Percentiles rank a stretch among this genome's conserved stretches.
Conservation (phyloP, 2,797 vertebrate genomes). For the Garrulus glandarius region DNA sequence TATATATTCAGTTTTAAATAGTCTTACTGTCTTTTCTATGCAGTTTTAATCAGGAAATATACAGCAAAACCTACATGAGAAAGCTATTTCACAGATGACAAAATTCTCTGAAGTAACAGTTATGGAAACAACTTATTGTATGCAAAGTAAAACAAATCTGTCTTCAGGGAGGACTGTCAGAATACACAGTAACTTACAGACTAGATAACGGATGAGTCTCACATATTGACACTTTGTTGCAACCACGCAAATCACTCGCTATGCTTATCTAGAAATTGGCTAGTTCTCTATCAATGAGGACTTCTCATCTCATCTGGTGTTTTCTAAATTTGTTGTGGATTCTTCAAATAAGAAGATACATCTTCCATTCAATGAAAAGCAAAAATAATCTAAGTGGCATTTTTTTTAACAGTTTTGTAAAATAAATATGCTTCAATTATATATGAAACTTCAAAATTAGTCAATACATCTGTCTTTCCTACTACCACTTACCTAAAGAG, state of each 20-base stretch:
- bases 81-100: constrained; percentile 36
- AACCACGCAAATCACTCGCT: constrained; percentile 33
- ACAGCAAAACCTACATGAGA: constrained; percentile 17
- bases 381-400: background rate
- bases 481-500: background rate
- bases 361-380: background rate
- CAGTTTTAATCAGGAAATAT: background rate
- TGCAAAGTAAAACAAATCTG: constrained; percentile 52
- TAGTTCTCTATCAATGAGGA: constrained; percentile 14
- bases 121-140: constrained; percentile 43
- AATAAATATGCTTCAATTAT: background rate
- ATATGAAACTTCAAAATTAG: background rate
- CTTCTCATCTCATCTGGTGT: constrained; percentile 14
- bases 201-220: constrained; percentile 12
- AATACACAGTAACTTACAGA: constrained; percentile 23
- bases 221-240: constrained; percentile 21
- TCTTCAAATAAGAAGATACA: background rate
- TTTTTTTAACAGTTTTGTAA: background rate
- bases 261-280: constrained; percentile 4
- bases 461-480: background rate
- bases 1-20: background rate
- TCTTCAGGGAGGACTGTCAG: constrained; percentile 17
- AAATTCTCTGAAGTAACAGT: constrained; percentile 12
- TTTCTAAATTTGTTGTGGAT: constrained; percentile 25
- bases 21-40: background rate